Evolutionary conservation across 2,888 invertebrate genomes (phyloP), one percentile per base, ranked within the genome.

Genomic region (Disparrhopalites patrizii): DNA sequence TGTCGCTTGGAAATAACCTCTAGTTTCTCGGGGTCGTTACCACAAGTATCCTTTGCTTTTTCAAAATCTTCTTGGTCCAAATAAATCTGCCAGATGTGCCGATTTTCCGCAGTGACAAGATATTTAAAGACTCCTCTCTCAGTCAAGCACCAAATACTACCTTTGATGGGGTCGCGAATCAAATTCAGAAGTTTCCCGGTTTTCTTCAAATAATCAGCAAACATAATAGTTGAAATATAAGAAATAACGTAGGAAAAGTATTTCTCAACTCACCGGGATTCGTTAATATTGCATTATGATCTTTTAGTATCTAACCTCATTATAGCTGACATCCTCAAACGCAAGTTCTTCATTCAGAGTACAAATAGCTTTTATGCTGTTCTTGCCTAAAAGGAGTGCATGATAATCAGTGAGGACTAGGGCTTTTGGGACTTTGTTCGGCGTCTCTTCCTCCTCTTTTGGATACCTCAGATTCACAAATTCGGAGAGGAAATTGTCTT

Each of bases 371-470:
- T 89, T 90, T 1, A 95, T 86, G 69, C 88, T 86, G 79, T 93
- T 90, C 0, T 85, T 81, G 78, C 90, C 95, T 73, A 94, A 86
- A 13, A 95, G 81, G 1, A 96, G 79, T 0, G 89, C 87, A 79
- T 97, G 96, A 80, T 93, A 96, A 79, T 95, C 90, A 0, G 95
- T 95, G 60, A 94, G 81, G 1, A 91, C 87, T 76, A 94, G 88
- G 0, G 89, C 85, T 40, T 89, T 81, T 0, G 93, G 82, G 25
- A 75, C 70, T 27, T 73, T 70, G 3, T 58, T 64, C 1, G 68
- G 25, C 15, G 61, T 25, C 23, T 51, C 50, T 10, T 65, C 65
- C 13, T 68, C 43, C 1, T 43, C 51, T 10, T 60, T 67, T 5
- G 73, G 70, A 31, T 75, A 73, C 10, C 65, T 67, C n/a, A 75